Percentiles rank a stretch among this genome's conserved stretches.
These are phyloP conservation scores for Phalacrocorax brasilianus DNA, from an alignment of 2,113 vertebrate genomes.

Conservation along the genomic window DNA sequence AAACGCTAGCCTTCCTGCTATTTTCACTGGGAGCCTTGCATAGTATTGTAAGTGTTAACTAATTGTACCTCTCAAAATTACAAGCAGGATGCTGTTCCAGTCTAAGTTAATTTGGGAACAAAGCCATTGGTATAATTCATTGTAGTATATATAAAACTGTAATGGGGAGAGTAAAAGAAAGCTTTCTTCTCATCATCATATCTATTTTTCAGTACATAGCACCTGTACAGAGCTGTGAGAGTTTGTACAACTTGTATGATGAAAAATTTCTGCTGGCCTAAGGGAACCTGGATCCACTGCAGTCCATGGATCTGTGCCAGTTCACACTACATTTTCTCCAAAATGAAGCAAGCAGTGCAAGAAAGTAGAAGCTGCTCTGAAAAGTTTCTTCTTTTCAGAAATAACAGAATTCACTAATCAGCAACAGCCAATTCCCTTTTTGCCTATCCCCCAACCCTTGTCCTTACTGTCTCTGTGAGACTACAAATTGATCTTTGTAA, in stretches of 20 bases:
- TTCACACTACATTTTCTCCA: neutral
- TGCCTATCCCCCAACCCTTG: neutral
- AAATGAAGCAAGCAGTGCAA: neutral
- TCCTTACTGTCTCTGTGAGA: neutral
- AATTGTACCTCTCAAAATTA: neutral
- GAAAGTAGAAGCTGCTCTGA: neutral
- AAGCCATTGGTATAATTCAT: neutral
- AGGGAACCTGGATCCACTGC: neutral
- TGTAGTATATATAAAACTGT: neutral
- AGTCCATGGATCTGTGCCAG: neutral
- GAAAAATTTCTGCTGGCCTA: neutral
- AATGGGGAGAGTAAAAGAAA: neutral
- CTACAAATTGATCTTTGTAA: conserved; percentile 40
- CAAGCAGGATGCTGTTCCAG: neutral
- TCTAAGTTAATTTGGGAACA: neutral
- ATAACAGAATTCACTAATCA: neutral
- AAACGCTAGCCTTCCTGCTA: neutral
- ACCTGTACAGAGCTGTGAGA: neutral
- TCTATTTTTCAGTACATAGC: neutral
- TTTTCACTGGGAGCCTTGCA: neutral
- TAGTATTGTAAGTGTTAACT: neutral
- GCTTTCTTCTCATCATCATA: neutral
- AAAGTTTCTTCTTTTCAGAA: neutral
- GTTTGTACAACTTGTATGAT: neutral
- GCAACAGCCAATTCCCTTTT: neutral